A percentile compares a stretch with the other conserved stretches of the same genome.
These are phyloP conservation scores for Drepana falcataria DNA, from an alignment of 2,888 invertebrate genomes.

Conservation along the genomic window DNA sequence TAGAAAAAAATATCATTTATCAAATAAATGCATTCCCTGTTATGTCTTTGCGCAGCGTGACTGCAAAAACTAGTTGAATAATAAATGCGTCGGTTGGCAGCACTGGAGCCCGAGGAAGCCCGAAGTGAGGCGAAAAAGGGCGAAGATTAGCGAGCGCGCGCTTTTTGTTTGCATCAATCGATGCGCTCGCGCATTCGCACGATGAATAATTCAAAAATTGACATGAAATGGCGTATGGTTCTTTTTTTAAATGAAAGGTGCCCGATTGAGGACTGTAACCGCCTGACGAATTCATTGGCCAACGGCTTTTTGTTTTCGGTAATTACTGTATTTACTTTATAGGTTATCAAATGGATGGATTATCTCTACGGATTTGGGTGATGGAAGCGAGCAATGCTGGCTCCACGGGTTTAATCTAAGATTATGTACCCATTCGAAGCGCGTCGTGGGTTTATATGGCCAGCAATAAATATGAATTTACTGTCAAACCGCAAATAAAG, in stretches of 20 bases:
- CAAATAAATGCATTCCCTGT: conserved; percentile 72
- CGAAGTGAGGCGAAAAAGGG: conserved; percentile 62
- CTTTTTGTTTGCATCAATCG: conserved; percentile 79
- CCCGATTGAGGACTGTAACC: conserved; percentile 79
- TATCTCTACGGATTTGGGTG: conserved; percentile 8
- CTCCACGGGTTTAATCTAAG: conserved; percentile 14
- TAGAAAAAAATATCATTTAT: conserved; percentile 67
- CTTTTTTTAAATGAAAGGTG: conserved; percentile 78
- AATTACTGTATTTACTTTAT: conserved; percentile 71
- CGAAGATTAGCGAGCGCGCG: conserved; percentile 75
- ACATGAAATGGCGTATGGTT: conserved; percentile 79
- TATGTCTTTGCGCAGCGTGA: conserved; percentile 75
- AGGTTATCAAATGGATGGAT: conserved; percentile 38
- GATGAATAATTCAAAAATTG: conserved; percentile 79
- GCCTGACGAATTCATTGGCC: conserved; percentile 78
- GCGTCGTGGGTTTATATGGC: conserved; percentile 28
- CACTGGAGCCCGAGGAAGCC: conserved; percentile 63
- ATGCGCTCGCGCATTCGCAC: conserved; percentile 78
- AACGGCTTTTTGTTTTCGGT: conserved; percentile 71
- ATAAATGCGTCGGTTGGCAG: conserved; percentile 68
- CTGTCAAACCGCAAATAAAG: conserved; percentile 68
- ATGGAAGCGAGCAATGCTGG: neutral
- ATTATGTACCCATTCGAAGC: conserved; percentile 12
- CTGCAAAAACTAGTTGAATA: conserved; percentile 76
- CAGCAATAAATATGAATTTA: conserved; percentile 56